Conservation (phyloP, 2,113 vertebrate species). For the Lonchura striata region DNA sequence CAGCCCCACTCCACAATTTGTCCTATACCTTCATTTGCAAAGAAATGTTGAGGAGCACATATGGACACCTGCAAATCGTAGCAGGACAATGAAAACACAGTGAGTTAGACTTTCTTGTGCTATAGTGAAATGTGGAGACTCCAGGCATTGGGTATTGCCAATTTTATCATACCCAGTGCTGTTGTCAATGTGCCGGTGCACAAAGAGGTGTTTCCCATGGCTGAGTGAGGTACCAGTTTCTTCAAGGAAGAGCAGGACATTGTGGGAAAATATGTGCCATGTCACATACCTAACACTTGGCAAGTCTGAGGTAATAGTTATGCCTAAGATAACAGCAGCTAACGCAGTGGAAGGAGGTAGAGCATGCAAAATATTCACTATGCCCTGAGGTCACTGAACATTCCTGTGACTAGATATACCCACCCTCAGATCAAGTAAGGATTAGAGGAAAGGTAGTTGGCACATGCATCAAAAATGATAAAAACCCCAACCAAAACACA, state of each 20-base stretch:
- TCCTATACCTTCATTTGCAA: neutral
- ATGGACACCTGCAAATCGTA: neutral
- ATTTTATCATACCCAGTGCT: neutral
- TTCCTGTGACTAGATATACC: neutral
- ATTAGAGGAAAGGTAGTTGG: neutral
- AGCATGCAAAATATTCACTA: neutral
- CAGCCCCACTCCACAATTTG: neutral
- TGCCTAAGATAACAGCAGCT: neutral
- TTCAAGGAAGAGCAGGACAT: neutral
- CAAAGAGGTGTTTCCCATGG: neutral
- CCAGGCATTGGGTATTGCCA: neutral
- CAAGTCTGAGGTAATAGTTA: neutral
- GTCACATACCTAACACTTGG: conserved; percentile 15
- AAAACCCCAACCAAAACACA: neutral
- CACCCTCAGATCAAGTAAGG: neutral
- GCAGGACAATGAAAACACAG: neutral
- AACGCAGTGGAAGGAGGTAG: neutral
- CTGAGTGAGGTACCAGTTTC: neutral
- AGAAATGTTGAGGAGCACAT: neutral
- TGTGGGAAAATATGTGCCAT: conserved; percentile 27
- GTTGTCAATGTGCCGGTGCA: neutral
- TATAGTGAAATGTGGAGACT: neutral
- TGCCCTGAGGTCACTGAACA: conserved; percentile 19
- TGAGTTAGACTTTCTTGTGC: neutral
- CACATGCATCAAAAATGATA: neutral